phyloP scores from a whole-genome alignment of 2,797 vertebrate species.

The Myotis vivesi region DNA sequence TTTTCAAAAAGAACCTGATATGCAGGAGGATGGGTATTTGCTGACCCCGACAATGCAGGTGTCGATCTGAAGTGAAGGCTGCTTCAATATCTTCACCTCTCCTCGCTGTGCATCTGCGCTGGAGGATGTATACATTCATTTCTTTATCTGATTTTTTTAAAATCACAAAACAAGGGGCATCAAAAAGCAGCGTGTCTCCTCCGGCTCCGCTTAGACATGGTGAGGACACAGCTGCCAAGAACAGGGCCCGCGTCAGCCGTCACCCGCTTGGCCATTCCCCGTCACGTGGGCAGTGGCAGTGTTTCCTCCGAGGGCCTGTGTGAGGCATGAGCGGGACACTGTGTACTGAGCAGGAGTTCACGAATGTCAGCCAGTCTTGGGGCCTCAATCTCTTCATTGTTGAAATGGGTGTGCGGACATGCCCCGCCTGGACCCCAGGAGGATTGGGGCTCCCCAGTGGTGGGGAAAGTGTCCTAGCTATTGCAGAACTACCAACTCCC shows the following conservation, averaged over 20 bases:
- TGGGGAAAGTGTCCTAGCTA: not conserved
- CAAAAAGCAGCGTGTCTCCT: not conserved
- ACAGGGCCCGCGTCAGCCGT: rapidly evolving
- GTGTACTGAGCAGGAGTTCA: not conserved
- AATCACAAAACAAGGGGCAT: not conserved
- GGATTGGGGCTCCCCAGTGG: rapidly evolving
- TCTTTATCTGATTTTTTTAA: not conserved
- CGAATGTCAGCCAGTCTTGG: not conserved
- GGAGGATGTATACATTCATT: not conserved
- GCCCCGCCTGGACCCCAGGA: rapidly evolving
- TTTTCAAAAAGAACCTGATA: not conserved
- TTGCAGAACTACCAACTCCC: rapidly evolving
- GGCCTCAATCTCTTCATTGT: not conserved
- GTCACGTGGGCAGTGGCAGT: too few relatives aligned
- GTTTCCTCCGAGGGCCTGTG: rapidly evolving
- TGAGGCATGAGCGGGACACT: rapidly evolving
- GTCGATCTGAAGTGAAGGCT: not conserved
- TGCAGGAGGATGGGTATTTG: not conserved
- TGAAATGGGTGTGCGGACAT: not conserved
- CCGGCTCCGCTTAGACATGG: not conserved
- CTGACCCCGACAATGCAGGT: too few relatives aligned
- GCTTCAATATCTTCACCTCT: not conserved
- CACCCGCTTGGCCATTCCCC: not conserved
- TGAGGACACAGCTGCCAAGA: not conserved
- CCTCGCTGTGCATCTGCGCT: not conserved